These are phyloP conservation scores for Monarcha castaneiventris DNA, from an alignment of 2,113 vertebrate species.

Conservation along the genomic window DNA sequence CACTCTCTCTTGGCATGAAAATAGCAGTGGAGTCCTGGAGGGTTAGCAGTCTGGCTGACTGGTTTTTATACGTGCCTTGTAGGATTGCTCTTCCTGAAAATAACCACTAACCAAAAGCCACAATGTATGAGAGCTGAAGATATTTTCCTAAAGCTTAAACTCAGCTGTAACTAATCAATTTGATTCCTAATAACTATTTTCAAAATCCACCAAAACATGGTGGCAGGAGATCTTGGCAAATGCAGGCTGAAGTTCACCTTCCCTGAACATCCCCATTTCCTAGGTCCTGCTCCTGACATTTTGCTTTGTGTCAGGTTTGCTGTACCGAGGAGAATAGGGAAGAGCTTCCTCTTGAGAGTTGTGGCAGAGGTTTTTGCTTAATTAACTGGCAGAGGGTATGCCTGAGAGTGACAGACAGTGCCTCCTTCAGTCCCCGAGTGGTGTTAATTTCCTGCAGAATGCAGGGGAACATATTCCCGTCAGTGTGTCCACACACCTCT, in stretches of 20 bases:
- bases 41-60: neutral
- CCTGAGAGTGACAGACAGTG: slow-evolving; percentile 40
- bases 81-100: neutral
- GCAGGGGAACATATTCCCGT: neutral
- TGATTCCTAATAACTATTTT: slow-evolving; percentile 23
- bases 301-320: slow-evolving; percentile 24
- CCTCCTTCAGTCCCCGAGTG: slow-evolving; percentile 39
- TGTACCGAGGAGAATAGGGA: neutral
- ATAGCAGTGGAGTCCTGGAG: neutral
- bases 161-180: neutral
- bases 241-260: neutral
- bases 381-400: slow-evolving; percentile 52
- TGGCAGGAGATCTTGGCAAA: neutral
- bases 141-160: slow-evolving; percentile 3
- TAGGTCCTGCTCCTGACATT: neutral
- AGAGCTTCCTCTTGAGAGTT: slow-evolving; percentile 13
- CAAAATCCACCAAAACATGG: neutral
- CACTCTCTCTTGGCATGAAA: neutral
- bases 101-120: neutral
- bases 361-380: slow-evolving; percentile 42
- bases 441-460: slow-evolving; percentile 61
- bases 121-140: neutral
- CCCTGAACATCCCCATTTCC: neutral
- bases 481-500: slow-evolving; percentile 19
- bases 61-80: neutral